These are phyloP conservation scores for Sciurus carolinensis DNA, from an alignment of 2,797 vertebrate species.

Conservation along the genomic window DNA sequence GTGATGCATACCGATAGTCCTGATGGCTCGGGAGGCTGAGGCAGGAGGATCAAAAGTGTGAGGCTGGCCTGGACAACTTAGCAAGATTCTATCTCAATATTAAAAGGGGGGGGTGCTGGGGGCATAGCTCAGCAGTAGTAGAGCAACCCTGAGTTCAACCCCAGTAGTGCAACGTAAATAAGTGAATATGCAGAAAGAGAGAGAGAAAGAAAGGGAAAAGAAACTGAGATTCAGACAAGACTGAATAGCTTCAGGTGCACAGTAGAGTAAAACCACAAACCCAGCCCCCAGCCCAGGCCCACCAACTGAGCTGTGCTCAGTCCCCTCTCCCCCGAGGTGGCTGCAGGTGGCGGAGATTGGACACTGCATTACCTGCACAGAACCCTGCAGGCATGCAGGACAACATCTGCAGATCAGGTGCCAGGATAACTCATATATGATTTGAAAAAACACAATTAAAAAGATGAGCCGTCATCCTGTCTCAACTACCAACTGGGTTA, in stretches of 20 bases:
- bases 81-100: not conserved
- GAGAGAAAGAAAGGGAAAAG: not conserved
- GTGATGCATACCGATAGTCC: not conserved
- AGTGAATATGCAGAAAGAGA: not conserved
- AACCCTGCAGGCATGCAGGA: no score
- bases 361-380: rapidly evolving
- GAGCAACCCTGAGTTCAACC: no score
- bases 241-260: not conserved
- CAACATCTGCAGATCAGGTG: not conserved
- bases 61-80: no score
- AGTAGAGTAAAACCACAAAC: not conserved
- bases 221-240: not conserved
- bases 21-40: not conserved
- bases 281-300: not conserved
- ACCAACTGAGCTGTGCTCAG: no score
- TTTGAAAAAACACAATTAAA: not conserved
- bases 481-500: no score
- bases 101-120: not conserved
- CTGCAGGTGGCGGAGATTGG: not conserved
- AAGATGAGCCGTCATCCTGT: not conserved
- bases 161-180: not conserved
- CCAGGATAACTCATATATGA: not conserved
- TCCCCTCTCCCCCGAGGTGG: no score
- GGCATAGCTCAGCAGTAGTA: no score
- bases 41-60: no score